Evolutionary conservation across 2,113 vertebrate species (phyloP).

Genomic region (Physeter macrocephalus): DNA sequence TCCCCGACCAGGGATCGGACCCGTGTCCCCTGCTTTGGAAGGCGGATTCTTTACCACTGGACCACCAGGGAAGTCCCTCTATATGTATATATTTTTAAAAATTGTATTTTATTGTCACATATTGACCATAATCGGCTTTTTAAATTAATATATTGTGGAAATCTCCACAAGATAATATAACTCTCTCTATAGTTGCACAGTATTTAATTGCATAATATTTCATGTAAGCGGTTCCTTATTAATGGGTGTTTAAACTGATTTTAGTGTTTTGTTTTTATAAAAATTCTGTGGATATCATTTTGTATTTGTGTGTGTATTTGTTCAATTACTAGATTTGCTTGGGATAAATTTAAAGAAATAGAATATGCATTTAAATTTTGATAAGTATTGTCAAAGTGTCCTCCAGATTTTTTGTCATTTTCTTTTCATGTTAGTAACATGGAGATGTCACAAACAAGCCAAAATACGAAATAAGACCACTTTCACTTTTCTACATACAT

Average conservation of each 20-base stretch:
- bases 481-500: not conserved
- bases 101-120: not conserved
- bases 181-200: not conserved
- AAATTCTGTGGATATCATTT: not conserved
- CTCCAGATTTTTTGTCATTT: slow-evolving; percentile 16
- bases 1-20: no score
- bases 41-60: no score
- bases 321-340: not conserved
- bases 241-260: not conserved
- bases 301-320: not conserved
- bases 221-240: not conserved
- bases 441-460: not conserved
- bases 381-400: not conserved
- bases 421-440: not conserved
- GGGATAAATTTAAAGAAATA: not conserved
- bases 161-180: not conserved
- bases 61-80: not conserved
- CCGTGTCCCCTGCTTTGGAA: no score
- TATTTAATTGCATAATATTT: not conserved
- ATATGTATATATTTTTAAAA: not conserved
- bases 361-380: not conserved
- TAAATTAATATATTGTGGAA: not conserved
- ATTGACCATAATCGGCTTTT: not conserved
- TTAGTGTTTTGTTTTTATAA: slow-evolving; percentile 15
- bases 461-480: not conserved